These are phyloP conservation scores for Scortum barcoo DNA, from an alignment of 2,113 vertebrate genomes.

Conservation along the genomic window DNA sequence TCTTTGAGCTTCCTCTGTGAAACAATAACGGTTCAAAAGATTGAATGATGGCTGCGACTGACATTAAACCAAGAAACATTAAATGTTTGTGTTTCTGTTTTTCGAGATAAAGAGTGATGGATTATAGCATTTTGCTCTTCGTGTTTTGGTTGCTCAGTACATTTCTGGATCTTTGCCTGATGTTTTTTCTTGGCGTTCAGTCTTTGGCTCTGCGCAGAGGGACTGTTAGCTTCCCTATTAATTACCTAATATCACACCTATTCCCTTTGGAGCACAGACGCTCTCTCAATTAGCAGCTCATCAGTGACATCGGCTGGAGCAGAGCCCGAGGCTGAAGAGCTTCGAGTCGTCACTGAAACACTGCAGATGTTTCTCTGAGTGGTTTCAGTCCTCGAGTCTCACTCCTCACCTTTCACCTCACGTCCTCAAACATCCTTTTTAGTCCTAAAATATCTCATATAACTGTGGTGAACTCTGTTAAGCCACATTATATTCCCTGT, in stretches of 20 bases:
- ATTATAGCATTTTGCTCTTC: conserved; percentile 1
- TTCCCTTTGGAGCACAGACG: conserved; percentile 1
- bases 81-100: not conserved
- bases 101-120: conserved; percentile 22
- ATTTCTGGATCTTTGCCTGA: not conserved
- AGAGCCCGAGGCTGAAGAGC: conserved; percentile 25
- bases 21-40: not conserved
- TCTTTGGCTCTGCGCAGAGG: not conserved
- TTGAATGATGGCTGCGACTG: conserved; percentile 11
- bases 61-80: not conserved
- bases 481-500: too few species aligned
- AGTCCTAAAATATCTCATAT: too few species aligned
- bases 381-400: conserved; percentile 34
- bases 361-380: conserved; percentile 28
- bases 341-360: not conserved
- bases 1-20: not conserved
- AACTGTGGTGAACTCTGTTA: too few species aligned
- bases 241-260: not conserved
- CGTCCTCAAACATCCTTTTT: too few species aligned
- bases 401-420: too few species aligned
- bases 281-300: conserved; percentile 25
- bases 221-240: not conserved
- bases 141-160: not conserved
- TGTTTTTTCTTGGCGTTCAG: conserved; percentile 11
- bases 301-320: conserved; percentile 25